Base-by-base conservation (phyloP, 2,888 invertebrate genomes). In the Amiota communis region DNA sequence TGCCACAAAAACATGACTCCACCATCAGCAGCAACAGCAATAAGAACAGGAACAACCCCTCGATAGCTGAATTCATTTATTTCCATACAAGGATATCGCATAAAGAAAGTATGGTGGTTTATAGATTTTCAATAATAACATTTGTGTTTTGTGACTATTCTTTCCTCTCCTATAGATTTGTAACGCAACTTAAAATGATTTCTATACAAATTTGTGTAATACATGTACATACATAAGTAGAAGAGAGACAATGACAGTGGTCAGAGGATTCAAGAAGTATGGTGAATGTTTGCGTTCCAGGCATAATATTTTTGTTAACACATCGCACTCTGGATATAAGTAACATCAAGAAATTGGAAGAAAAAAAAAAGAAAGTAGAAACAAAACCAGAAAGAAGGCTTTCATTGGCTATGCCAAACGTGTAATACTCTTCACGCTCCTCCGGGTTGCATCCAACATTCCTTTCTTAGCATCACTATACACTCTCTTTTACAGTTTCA, bases 111-210 rank as follows among this genome's bases (percentile, higher is more conserved):
- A 23, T 63, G 63, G 36, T 36, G 36, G 67, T 59, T 51, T 72
- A 72, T 75, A 70, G 67, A 68, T 70, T 74, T 74, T 67, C 63
- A 56, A 72, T 72, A 69, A 49, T 64, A 70, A 67, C 51, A 53
- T 53, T 36, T 20, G 17, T 46, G 69, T 46, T 67, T 51, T 46
- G 23, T 36, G 36, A 6, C 4, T 36, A 36, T 36, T 6, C 8
- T 6, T 36, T 36, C 36, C 36, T 2, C 36, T 36, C 36, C 36
- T 70, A 70, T 70, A 51, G 70, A 71, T 71, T 71, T 71, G 63
- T 49, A 68, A 23, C 67, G 67, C 67, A 12, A 48, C 53, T 68
- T 53, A 8, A 53, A 23, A 46, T 12, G 70, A 17, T 36, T 36
- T 36, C 36, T 36, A 36, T 6, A 36, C 36, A 36, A 36, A 4